phyloP scores from a whole-genome alignment of 1,140 invertebrate genomes.

The Papilio dardanus region DNA sequence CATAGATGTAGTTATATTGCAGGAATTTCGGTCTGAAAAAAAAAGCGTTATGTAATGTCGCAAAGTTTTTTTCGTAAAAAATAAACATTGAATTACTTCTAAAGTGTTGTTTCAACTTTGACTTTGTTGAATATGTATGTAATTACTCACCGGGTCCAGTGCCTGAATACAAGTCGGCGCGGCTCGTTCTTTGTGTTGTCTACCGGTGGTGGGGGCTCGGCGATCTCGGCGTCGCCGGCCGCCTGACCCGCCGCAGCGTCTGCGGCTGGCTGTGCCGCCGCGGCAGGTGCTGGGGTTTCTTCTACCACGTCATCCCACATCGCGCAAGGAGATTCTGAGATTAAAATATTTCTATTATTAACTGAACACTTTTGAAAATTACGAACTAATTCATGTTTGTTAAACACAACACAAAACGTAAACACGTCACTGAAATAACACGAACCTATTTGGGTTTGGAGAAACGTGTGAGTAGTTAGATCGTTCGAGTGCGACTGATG shows the following conservation, averaged over 20 bases:
- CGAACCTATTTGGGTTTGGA: constrained; percentile 68
- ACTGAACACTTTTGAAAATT: constrained; percentile 16
- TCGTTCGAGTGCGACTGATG: constrained; percentile 73
- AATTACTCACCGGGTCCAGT: constrained; percentile 86
- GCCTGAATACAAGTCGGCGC: constrained; percentile 85
- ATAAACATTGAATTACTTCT: background rate
- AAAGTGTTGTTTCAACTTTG: background rate
- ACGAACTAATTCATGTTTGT: constrained; percentile 42
- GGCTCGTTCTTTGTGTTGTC: constrained; percentile 79
- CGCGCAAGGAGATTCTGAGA: constrained; percentile 63
- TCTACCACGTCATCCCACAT: constrained; percentile 79
- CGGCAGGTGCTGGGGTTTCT: constrained; percentile 58
- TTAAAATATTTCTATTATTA: constrained; percentile 55
- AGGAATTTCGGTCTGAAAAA: constrained; percentile 87
- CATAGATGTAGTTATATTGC: constrained; percentile 91
- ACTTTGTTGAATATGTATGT: background rate
- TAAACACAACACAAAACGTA: constrained; percentile 40
- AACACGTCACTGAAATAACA: constrained; percentile 50
- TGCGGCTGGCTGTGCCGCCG: constrained; percentile 50
- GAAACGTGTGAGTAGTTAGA: constrained; percentile 72
- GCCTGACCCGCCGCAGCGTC: constrained; percentile 59
- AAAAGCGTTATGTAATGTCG: constrained; percentile 23
- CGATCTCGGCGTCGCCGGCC: constrained; percentile 73
- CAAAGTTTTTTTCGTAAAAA: background rate
- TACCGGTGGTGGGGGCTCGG: constrained; percentile 84